A percentile compares a stretch with the other conserved stretches of the same genome.
phyloP scores from a whole-genome alignment of 2,888 invertebrate species.

The Epinotia bilunana region DNA sequence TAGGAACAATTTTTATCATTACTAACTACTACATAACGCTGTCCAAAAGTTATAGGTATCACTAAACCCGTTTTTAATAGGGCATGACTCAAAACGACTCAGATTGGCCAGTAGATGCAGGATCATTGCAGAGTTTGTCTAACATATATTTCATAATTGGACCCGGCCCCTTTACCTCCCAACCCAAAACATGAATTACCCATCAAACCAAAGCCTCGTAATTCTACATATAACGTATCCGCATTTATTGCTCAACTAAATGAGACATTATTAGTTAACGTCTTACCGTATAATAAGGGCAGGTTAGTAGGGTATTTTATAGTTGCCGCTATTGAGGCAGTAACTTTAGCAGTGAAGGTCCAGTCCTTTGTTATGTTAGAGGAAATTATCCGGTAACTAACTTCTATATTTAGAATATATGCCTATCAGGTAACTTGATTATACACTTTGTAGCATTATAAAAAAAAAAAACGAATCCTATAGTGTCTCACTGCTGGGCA shows the following conservation, averaged over 20 bases:
- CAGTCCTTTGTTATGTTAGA: neutral
- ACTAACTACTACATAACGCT: no score
- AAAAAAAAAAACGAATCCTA: no score
- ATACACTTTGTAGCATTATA: neutral
- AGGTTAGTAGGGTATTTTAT: conserved; percentile 30
- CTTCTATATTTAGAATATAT: neutral
- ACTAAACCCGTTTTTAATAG: no score
- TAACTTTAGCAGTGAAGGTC: conserved; percentile 5
- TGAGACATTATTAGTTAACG: conserved; percentile 38
- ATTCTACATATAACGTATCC: conserved; percentile 33
- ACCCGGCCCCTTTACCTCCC: neutral
- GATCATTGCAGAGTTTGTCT: no score
- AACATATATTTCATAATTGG: conserved; percentile 18
- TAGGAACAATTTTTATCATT: no score
- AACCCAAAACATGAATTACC: conserved; percentile 27
- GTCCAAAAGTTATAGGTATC: no score
- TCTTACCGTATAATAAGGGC: conserved; percentile 27
- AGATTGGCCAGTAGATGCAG: no score
- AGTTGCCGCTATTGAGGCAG: conserved; percentile 17
- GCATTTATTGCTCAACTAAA: conserved; percentile 32
- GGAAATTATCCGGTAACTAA: neutral
- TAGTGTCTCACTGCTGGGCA: no score
- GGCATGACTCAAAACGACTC: no score
- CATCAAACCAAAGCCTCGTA: conserved; percentile 33
- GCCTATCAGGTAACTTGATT: neutral